Conservation (phyloP, 2,113 vertebrate species). For the Glaucidium brasilianum region DNA sequence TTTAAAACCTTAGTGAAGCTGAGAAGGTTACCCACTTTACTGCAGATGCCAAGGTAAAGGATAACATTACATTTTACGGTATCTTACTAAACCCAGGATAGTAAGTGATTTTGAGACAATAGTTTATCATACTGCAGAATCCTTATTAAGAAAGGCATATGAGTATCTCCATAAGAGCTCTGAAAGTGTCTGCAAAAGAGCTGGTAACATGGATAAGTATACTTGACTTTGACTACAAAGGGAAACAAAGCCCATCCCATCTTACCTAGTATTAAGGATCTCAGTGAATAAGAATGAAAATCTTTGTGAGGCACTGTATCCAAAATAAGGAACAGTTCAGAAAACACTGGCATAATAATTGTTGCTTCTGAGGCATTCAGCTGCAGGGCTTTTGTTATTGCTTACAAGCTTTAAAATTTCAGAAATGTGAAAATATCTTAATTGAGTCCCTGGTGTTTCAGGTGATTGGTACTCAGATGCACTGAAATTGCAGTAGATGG, state of each 20-base stretch:
- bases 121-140: not conserved
- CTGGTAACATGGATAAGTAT: not conserved
- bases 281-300: not conserved
- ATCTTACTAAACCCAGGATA: not conserved
- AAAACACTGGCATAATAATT: not conserved
- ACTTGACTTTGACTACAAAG: not conserved
- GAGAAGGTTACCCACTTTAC: not conserved
- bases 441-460: not conserved
- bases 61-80: not conserved
- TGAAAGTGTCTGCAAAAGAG: not conserved
- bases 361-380: not conserved
- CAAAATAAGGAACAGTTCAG: not conserved
- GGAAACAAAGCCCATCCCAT: not conserved
- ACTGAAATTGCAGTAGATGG: not conserved
- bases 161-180: not conserved
- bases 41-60: not conserved
- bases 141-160: not conserved
- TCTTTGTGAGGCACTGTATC: not conserved
- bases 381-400: not conserved
- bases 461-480: not conserved
- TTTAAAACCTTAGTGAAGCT: not conserved
- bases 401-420: not conserved
- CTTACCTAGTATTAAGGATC: not conserved
- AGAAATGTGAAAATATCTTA: not conserved
- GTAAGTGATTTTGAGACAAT: not conserved